Evolutionary conservation across 2,797 vertebrate species (phyloP), one percentile per base, ranked within the genome.

Genomic region (Mus spretus): DNA sequence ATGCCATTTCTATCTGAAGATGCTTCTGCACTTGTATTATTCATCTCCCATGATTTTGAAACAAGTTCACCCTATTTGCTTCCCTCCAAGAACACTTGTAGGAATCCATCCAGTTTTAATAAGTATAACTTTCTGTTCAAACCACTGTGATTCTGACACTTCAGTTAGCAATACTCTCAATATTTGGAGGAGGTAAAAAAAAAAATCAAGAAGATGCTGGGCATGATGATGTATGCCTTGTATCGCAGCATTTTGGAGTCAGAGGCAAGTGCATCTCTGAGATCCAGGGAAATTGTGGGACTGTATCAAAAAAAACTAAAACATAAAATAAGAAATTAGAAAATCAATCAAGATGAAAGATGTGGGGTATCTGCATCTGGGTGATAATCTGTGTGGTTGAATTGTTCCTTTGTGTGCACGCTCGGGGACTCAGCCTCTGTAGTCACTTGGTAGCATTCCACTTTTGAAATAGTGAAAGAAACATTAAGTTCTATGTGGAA

Each of bases 81-180:
- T 14, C 17, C 37, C 44, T 50, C 34, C 55, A 15, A 34, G 11
- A 94, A 94, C 17, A 79, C 50, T 55, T 34, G 2, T 59, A 55
- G 67, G 70, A 94, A 75, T 59, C 61, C 93, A 79, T 59, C 61
- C 53, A 22, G 31, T 89, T 90, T 93, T 95, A 90, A 88, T 84
- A 90, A 82, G 15, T 65, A 10, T 65, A 53, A 37, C 19, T 89
- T 96, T 47, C 80, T 93, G 2, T 94, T 91, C 14, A 80, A 83
- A 86, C 61, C 65, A 84, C 59, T 65, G 0, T 88, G 75, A 67
- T 87, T 95, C 84, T 63, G 14, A 57, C 40, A 95, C 40, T 53
- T 28, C 37, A 28, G 40, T 96, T 94, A 82, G 44, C 50, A 79
- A 0, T 84, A 89, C 78, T 53, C 17, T 47, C 53, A 37, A 7